Conservation (phyloP, 2,888 invertebrate species). For the Eudasyphora cyanicolor region DNA sequence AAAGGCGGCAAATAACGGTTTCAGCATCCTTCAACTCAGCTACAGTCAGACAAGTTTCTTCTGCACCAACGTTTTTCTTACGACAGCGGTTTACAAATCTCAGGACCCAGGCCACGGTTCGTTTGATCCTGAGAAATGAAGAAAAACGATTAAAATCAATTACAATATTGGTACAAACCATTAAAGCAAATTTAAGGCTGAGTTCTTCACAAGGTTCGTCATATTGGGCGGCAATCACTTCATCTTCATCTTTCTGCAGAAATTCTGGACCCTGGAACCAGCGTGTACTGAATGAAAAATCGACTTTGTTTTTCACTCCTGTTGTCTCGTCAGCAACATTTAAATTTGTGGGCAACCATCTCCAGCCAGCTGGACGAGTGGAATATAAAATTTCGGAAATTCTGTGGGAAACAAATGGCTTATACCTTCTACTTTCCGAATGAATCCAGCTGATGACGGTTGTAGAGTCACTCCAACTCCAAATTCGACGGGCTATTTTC, state of each 20-base stretch:
- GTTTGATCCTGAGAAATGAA: too few species aligned
- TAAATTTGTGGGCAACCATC: conserved; percentile 55
- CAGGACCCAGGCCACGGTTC: too few species aligned
- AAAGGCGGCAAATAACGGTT: too few species aligned
- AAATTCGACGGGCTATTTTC: neutral
- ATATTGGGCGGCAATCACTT: too few species aligned
- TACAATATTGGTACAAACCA: neutral
- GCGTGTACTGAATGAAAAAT: conserved; percentile 21
- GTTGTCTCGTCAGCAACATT: conserved; percentile 53
- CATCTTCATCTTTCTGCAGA: too few species aligned
- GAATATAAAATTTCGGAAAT: conserved; percentile 57
- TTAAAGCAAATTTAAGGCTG: neutral
- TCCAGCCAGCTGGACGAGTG: conserved; percentile 40
- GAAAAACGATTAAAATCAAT: too few species aligned
- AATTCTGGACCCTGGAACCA: neutral
- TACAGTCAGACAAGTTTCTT: too few species aligned
- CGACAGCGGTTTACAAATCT: too few species aligned
- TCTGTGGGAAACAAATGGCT: conserved; percentile 54
- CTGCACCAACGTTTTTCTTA: too few species aligned
- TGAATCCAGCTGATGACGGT: conserved; percentile 56
- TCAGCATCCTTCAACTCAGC: too few species aligned
- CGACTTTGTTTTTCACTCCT: neutral
- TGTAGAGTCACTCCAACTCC: conserved; percentile 26
- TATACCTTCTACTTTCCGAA: conserved; percentile 28
- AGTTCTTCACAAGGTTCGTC: conserved; percentile 8